Percentiles rank a stretch among this genome's conserved stretches.
Conservation (phyloP, 2,888 invertebrate species). For the Dasysyrphus albostriatus region DNA sequence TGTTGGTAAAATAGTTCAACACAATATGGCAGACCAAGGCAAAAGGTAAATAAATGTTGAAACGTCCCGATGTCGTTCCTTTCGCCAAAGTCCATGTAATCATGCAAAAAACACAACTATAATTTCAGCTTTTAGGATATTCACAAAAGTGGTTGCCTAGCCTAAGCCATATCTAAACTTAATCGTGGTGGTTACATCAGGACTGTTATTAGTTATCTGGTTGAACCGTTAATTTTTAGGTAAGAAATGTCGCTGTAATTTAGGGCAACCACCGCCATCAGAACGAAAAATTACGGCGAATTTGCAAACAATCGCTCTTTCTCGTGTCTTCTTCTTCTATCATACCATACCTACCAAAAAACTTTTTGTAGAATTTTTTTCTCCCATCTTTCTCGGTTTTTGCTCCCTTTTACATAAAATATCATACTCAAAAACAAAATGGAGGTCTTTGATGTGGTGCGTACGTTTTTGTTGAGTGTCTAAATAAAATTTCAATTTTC, state of each 20-base stretch:
- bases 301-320: conserved; percentile 51
- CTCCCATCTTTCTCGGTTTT: conserved; percentile 71
- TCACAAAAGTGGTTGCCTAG: too few species aligned
- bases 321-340: conserved; percentile 21
- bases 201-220: not conserved
- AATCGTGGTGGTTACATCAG: too few species aligned
- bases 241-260: conserved; percentile 19
- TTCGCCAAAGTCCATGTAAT: too few species aligned
- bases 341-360: conserved; percentile 31
- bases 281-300: conserved; percentile 57
- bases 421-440: conserved; percentile 83
- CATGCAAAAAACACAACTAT: too few species aligned
- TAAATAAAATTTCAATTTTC: conserved; percentile 81
- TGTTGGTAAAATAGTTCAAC: too few species aligned
- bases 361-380: conserved; percentile 60
- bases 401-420: conserved; percentile 76
- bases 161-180: too few species aligned
- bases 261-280: conserved; percentile 28
- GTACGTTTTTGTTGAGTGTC: conserved; percentile 83
- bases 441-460: conserved; percentile 84
- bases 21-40: too few species aligned
- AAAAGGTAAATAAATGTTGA: too few species aligned
- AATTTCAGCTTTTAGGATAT: too few species aligned
- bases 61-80: too few species aligned
- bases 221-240: not conserved